Evolutionary conservation across 2,113 vertebrate genomes (phyloP).

Genomic region (Calidris pygmaea): DNA sequence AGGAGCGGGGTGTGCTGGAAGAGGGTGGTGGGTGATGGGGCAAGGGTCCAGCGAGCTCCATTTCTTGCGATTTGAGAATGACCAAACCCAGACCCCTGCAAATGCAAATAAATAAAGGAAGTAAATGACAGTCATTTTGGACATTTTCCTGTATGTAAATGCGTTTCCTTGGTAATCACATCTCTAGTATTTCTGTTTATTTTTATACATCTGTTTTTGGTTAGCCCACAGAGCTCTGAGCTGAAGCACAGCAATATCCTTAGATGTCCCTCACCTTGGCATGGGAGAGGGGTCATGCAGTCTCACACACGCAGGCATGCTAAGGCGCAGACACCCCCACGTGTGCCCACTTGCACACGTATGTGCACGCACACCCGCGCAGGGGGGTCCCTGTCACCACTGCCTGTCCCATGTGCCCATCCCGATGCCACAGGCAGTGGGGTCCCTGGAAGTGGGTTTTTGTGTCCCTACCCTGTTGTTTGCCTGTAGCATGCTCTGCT

Average conservation of each 20-base stretch:
- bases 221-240: constrained; percentile 2
- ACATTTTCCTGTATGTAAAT: constrained; percentile 61
- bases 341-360: accelerated
- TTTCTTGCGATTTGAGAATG: not conserved
- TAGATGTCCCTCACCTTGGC: constrained; percentile 17
- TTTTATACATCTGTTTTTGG: constrained; percentile 56
- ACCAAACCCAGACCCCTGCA: not conserved
- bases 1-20: not conserved
- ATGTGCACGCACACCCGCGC: accelerated
- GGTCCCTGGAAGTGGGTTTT: accelerated
- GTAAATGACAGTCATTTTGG: constrained; percentile 50
- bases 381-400: not conserved
- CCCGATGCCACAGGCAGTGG: accelerated
- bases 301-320: not conserved
- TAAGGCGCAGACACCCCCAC: not conserved
- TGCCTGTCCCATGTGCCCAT: accelerated
- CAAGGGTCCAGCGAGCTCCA: not conserved
- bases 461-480: not conserved
- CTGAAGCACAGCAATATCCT: not conserved
- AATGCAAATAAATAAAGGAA: constrained; percentile 43
- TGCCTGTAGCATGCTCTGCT: not conserved
- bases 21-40: not conserved
- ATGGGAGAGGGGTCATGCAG: not conserved
- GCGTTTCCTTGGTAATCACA: constrained; percentile 70
- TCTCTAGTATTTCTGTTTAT: constrained; percentile 64